Base-by-base conservation (phyloP, 2,797 vertebrate species). In the Hydrocynus forskahlii region DNA sequence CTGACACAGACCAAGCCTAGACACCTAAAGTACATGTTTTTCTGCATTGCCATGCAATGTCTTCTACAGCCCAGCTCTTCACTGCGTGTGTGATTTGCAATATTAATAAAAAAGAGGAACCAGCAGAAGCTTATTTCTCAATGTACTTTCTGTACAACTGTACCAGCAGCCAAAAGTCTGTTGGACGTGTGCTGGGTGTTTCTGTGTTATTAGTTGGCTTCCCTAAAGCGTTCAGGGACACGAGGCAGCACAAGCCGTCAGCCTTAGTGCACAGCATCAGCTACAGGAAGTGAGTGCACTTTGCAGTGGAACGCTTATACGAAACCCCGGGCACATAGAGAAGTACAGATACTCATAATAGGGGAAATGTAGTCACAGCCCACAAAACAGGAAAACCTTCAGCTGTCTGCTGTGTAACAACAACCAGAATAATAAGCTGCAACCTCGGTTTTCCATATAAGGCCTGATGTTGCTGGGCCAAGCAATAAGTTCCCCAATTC, bases 321-420 rank as follows among this genome's bases (percentile, higher is more conserved):
- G 48, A 75, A 85, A 83, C 76, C 75, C 70, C 77, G 67, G 69
- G 57, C 29, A 52, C 74, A 50, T n/a, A 83, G 75, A 84, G 80
- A 78, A 84, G 85, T 40, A 79, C 66, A 84, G 72, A 79, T 73
- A 57, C 57, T n/a, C 78, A 52, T 78, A 80, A 72, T 1, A 80
- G 25, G 8, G 71, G 85, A 84, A 86, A 81, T 77, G 6, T 60
- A 78, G 50, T 78, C 81, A 67, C 16, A 60, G 7, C 64, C 88
- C 88, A 80, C 90, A 88, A 84, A 89, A 93, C 93, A 94, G 93
- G 92, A 94, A 94, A 89, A 62, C 29, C 87, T 88, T 75, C 89
- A 89, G 48, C 71, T 60, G 68, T 83, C 69, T 79, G 7, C 0
- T 10, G 13, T 50, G 71, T 64, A 5, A 73, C 63, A 52, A 84